Evolutionary conservation across 2,888 invertebrate genomes (phyloP).

Genomic region (Dicyrtomina minuta): DNA sequence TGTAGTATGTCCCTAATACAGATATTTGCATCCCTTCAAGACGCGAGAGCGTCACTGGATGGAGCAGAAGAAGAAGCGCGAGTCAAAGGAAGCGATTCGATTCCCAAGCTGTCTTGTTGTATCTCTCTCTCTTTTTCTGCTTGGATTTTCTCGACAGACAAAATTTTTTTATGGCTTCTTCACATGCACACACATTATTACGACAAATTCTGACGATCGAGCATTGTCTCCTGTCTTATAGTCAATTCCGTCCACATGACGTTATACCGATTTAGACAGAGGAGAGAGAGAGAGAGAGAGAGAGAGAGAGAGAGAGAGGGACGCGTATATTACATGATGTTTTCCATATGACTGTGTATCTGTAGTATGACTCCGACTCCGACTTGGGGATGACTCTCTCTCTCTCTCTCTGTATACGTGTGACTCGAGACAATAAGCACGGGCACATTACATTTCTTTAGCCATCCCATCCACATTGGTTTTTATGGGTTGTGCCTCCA

Average conservation of each 20-base stretch:
- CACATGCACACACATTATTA: constrained; percentile 33
- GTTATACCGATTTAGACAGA: too few relatives aligned
- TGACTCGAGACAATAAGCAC: not conserved
- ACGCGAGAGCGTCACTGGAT: too few relatives aligned
- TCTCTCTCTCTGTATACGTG: not conserved
- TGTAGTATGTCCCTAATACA: too few relatives aligned
- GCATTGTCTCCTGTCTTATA: constrained; percentile 10
- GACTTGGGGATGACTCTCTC: not conserved
- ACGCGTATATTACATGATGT: not conserved
- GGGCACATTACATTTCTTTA: constrained; percentile 1
- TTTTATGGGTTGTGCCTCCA: constrained; percentile 10
- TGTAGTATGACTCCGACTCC: not conserved
- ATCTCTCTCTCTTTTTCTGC: too few relatives aligned
- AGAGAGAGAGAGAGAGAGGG: not conserved
- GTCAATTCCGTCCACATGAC: too few relatives aligned
- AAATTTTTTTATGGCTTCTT: constrained; percentile 23
- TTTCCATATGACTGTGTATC: not conserved
- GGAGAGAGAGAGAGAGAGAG: too few relatives aligned
- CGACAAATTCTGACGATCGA: constrained; percentile 27
- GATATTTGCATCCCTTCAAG: too few relatives aligned
- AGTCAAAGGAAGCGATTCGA: not conserved
- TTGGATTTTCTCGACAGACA: constrained; percentile 1
- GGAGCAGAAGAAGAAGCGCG: not conserved
- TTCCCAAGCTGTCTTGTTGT: too few relatives aligned
- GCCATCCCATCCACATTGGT: not conserved